phyloP scores from a whole-genome alignment of 1,140 invertebrate genomes.

The Camponotus pennsylvanicus region DNA sequence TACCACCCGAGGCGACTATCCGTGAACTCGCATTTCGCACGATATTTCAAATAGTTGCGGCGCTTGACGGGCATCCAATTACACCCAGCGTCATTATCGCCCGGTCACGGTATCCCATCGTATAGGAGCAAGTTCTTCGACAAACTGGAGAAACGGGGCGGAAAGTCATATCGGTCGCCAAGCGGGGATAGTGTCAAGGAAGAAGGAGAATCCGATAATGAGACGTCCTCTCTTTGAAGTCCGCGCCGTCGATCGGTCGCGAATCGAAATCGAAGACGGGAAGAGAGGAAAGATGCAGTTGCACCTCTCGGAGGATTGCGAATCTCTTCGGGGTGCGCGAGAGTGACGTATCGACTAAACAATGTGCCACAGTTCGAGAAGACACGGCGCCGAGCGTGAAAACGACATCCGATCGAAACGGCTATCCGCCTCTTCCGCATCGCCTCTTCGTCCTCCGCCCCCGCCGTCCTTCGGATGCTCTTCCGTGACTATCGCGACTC shows the following conservation, averaged over 20 bases:
- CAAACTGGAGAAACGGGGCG: slow-evolving; percentile 36
- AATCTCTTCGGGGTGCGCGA: slow-evolving; percentile 49
- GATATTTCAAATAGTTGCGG: slow-evolving; percentile 44
- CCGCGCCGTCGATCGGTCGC: slow-evolving; percentile 60
- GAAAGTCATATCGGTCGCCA: slow-evolving; percentile 12
- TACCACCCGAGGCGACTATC: not conserved
- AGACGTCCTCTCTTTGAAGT: slow-evolving; percentile 74
- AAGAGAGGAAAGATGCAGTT: slow-evolving; percentile 44
- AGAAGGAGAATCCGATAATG: slow-evolving; percentile 70
- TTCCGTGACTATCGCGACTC: slow-evolving; percentile 66
- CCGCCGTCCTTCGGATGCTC: slow-evolving; percentile 25
- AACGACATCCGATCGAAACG: slow-evolving; percentile 75
- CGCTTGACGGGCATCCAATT: slow-evolving; percentile 67
- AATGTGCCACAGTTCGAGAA: slow-evolving; percentile 81
- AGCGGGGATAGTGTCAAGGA: slow-evolving; percentile 43
- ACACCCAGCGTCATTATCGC: slow-evolving; percentile 63
- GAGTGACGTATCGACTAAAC: slow-evolving; percentile 82
- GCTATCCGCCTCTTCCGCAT: slow-evolving; percentile 24
- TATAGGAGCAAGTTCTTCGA: slow-evolving; percentile 40
- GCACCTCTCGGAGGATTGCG: slow-evolving; percentile 66
- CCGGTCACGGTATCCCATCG: slow-evolving; percentile 66
- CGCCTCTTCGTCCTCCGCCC: not conserved
- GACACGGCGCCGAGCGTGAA: slow-evolving; percentile 69
- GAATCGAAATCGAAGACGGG: slow-evolving; percentile 46
- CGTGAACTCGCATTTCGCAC: slow-evolving; percentile 48